A percentile compares a stretch with the other conserved stretches of the same genome.
Conservation (phyloP, 1,140 invertebrate genomes). For the Conopomorpha cramerella region DNA sequence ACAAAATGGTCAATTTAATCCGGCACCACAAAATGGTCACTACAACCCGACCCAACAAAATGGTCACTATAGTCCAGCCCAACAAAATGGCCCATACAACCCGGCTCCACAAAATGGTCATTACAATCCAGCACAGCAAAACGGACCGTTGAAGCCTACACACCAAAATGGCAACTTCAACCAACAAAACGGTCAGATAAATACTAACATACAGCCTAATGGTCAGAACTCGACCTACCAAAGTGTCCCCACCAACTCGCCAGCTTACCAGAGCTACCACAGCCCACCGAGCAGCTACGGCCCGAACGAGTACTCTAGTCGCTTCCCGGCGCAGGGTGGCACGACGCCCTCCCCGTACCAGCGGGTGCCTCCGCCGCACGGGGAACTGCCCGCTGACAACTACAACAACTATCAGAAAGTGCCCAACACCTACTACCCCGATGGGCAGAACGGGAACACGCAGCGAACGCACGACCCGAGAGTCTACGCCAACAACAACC, state of each 20-base stretch:
- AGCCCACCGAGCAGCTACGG: constrained; percentile 50
- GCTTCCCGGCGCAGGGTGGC: constrained; percentile 33
- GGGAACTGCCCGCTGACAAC: constrained; percentile 29
- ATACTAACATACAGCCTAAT: too few relatives aligned
- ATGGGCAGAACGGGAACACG: constrained; percentile 24
- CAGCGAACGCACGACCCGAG: constrained; percentile 21
- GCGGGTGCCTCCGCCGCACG: constrained; percentile 61
- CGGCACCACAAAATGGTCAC: constrained; percentile 15
- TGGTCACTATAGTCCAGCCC: too few relatives aligned
- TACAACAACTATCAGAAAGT: constrained; percentile 44
- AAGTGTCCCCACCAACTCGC: constrained; percentile 51
- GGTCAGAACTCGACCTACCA: too few relatives aligned
- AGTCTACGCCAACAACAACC: constrained; percentile 28
- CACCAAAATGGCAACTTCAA: too few relatives aligned
- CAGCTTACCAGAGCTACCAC: constrained; percentile 43
- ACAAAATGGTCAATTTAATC: too few relatives aligned
- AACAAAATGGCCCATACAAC: too few relatives aligned
- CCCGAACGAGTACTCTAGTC: constrained; percentile 50
- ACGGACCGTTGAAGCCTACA: too few relatives aligned
- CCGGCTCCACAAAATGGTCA: constrained; percentile 15
- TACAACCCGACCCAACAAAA: constrained; percentile 5
- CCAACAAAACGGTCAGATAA: too few relatives aligned
- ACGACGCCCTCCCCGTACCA: constrained; percentile 57
- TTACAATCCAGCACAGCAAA: constrained; percentile 4
- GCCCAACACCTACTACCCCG: constrained; percentile 27